phyloP scores from a whole-genome alignment of 1,140 invertebrate species.

The Chironomus tepperi region DNA sequence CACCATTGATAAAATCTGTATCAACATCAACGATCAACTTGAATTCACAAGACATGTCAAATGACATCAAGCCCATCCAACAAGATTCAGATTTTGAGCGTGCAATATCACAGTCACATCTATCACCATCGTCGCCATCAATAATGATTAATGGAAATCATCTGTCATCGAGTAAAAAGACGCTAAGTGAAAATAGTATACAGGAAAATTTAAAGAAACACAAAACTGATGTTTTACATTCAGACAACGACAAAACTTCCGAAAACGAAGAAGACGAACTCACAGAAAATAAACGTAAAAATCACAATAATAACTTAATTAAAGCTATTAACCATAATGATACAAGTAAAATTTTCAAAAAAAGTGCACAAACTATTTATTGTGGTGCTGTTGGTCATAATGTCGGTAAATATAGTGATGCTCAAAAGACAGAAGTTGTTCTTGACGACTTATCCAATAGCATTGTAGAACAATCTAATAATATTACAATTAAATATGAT shows the following conservation, averaged over 20 bases:
- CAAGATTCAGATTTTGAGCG: not conserved
- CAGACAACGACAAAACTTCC: not conserved
- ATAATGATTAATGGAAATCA: not conserved
- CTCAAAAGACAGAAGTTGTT: constrained; percentile 10
- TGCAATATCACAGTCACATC: not conserved
- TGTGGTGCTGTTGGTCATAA: constrained; percentile 20
- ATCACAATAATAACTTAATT: not conserved
- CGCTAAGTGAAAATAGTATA: not conserved
- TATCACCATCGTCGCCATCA: constrained; percentile 1
- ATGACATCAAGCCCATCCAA: too few relatives aligned
- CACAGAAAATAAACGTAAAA: not conserved
- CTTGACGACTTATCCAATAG: not conserved
- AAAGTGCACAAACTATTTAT: not conserved
- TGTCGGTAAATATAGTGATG: not conserved
- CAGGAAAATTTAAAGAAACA: constrained; percentile 1
- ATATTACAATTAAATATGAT: not conserved
- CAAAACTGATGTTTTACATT: not conserved
- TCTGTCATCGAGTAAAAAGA: not conserved
- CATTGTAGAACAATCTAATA: constrained; percentile 6
- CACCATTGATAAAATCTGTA: not conserved
- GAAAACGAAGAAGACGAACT: not conserved
- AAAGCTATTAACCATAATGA: not conserved
- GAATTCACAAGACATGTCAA: not conserved
- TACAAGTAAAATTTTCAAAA: not conserved
- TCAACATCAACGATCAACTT: not conserved